Evolutionary conservation across 2,113 vertebrate species (phyloP).

Genomic region (Cromileptes altivelis): DNA sequence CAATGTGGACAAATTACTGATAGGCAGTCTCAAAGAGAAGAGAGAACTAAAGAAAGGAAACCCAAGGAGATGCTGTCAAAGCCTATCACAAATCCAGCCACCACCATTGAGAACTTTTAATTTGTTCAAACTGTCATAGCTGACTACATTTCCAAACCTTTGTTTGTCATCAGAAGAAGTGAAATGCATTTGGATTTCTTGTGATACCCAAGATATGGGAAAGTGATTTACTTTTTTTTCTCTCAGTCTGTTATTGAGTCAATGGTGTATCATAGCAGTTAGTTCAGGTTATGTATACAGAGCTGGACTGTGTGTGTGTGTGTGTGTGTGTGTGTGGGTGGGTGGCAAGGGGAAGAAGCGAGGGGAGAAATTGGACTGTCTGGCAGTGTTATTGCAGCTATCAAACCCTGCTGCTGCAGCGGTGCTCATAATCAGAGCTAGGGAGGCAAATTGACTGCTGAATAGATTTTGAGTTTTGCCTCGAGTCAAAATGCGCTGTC

Average conservation of each 20-base stretch:
- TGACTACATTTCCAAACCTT: constrained; percentile 59
- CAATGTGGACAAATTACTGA: constrained; percentile 77
- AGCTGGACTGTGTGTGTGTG: constrained; percentile 37
- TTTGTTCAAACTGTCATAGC: constrained; percentile 73
- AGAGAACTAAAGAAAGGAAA: constrained; percentile 58
- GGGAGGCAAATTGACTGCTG: constrained; percentile 77
- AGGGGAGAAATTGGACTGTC: constrained; percentile 73
- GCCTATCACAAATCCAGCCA: constrained; percentile 47
- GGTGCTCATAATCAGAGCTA: constrained; percentile 71
- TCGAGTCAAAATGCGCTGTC: constrained; percentile 66
- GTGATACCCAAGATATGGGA: constrained; percentile 47
- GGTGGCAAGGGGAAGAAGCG: constrained; percentile 43
- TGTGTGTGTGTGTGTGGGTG: constrained; percentile 5
- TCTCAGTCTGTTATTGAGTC: constrained; percentile 46
- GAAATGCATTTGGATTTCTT: constrained; percentile 62
- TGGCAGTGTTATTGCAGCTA: constrained; percentile 76
- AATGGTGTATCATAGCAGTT: constrained; percentile 60
- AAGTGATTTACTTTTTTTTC: constrained; percentile 57
- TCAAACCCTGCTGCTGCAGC: constrained; percentile 69
- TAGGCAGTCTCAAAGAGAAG: constrained; percentile 60
- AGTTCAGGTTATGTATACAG: constrained; percentile 58
- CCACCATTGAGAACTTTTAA: constrained; percentile 77
- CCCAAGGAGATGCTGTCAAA: constrained; percentile 65
- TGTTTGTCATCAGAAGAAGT: constrained; percentile 69
- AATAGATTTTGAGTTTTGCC: constrained; percentile 72